phyloP scores from a whole-genome alignment of 2,888 invertebrate genomes.

The Spodoptera exigua region DNA sequence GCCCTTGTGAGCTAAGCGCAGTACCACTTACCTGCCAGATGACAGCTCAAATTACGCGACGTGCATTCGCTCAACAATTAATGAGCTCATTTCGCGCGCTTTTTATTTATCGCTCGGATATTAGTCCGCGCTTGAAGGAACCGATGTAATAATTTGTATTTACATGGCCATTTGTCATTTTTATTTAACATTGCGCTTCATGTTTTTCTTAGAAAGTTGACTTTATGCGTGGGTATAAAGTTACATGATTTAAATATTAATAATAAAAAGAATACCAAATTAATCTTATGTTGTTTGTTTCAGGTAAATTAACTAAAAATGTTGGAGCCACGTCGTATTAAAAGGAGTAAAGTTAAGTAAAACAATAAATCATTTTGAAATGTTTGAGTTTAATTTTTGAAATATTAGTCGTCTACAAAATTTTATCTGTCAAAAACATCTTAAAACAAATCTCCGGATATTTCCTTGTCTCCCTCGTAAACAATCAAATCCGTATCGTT shows the following conservation, averaged over 20 bases:
- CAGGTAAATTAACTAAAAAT: conserved; percentile 33
- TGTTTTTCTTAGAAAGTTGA: conserved; percentile 46
- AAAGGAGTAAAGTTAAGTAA: background rate
- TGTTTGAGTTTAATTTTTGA: background rate
- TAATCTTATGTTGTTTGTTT: conserved; percentile 39
- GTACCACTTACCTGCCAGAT: conserved; percentile 76
- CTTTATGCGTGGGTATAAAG: conserved; percentile 15
- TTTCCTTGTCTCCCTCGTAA: conserved; percentile 48
- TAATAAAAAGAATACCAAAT: conserved; percentile 4
- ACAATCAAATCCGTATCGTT: conserved; percentile 32
- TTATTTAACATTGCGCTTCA: conserved; percentile 60
- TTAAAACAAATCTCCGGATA: conserved; percentile 13
- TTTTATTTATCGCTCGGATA: conserved; percentile 80
- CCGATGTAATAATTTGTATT: conserved; percentile 58
- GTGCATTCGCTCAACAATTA: conserved; percentile 74
- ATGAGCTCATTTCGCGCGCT: conserved; percentile 83
- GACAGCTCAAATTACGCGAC: conserved; percentile 79
- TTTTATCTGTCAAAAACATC: conserved; percentile 12
- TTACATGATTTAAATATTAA: conserved; percentile 1
- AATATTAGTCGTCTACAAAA: background rate
- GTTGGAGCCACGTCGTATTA: background rate
- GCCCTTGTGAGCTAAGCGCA: conserved; percentile 48
- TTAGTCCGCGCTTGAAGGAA: conserved; percentile 70
- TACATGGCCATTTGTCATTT: conserved; percentile 65
- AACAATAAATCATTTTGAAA: background rate